Evolutionary conservation across 2,113 vertebrate genomes (phyloP), one percentile per base, ranked within the genome.

Genomic region (Lampris incognitus): DNA sequence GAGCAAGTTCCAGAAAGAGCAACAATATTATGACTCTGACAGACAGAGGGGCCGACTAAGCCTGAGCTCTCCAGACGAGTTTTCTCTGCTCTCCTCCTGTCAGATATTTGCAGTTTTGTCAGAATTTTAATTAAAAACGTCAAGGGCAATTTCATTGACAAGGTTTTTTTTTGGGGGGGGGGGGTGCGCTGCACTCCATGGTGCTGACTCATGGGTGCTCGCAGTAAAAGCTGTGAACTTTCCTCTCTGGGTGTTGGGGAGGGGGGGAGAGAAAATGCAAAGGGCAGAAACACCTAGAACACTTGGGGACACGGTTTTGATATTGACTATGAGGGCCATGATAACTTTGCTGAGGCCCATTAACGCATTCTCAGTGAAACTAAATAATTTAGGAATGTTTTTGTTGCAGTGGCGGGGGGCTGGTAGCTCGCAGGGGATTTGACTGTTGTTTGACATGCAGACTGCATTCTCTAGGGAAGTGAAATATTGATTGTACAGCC

Each of bases 81-180:
- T 69, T 36, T 66, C 24, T 41, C 13, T 4, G 44, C 54, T 39
- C 57, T 73, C 36, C 13, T 60, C 69, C 66, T 67, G 58, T 82
- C 78, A 76, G 72, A 69, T 66, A 39, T 82, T 69, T 62, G 50
- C 68, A 60, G 38, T 51, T 79, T 72, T 85, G 83, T 84, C 80
- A 74, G 68, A 69, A 66, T 85, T 84, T 79, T 88, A 88, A 90
- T 91, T 89, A 86, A 85, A 89, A 83, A 79, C 13, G 74, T 85
- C 78, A 78, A 63, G 37, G n/a, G 9, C 66, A 78, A 82, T 78
- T 88, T 84, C 76, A 84, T 79, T 78, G 84, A 84, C 82, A 48
- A 40, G 66, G 44, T 65, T 56, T 44, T 42, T 58, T 3, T 54
- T 72, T 7, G 74, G 62, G 24, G 52, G 9, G 74, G 62, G 24